Percentiles rank a stretch among this genome's conserved stretches.
Conservation (phyloP, 2,113 vertebrate species). For the Pseudorasbora parva region DNA sequence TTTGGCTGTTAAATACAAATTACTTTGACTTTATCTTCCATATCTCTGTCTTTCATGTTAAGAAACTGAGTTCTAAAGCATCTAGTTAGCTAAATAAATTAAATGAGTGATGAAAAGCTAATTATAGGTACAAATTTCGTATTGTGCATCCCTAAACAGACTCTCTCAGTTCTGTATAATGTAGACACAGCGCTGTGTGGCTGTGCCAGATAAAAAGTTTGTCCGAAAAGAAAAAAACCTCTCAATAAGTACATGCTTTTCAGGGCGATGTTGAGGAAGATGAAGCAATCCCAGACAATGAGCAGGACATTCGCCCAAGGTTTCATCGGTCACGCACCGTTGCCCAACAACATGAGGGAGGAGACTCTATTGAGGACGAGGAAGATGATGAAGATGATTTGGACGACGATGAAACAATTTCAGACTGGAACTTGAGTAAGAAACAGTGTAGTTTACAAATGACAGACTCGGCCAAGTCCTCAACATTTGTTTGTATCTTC, state of each 20-base stretch:
- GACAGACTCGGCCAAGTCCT: not conserved
- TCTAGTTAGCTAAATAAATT: not conserved
- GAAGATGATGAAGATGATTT: conserved; percentile 90
- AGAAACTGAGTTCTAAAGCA: not conserved
- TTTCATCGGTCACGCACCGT: conserved; percentile 95
- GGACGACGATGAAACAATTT: conserved; percentile 94
- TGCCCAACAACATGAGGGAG: conserved; percentile 92
- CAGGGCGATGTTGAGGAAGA: conserved; percentile 96
- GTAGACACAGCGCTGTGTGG: too few species aligned
- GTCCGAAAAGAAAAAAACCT: too few species aligned
- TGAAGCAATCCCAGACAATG: conserved; percentile 93
- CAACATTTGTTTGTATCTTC: conserved; percentile 20
- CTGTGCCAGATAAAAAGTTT: too few species aligned
- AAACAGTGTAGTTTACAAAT: not conserved
- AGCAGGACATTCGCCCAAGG: conserved; percentile 94
- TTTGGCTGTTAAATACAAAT: not conserved
- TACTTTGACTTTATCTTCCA: not conserved
- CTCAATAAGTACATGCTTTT: not conserved
- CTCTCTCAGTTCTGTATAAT: too few species aligned
- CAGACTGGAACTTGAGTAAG: conserved; percentile 98
- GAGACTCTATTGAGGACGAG: conserved; percentile 89
- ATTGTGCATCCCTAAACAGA: too few species aligned
- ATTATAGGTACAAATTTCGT: too few species aligned
- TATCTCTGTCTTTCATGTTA: not conserved
- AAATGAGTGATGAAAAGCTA: too few species aligned